Evolutionary conservation across 2,888 invertebrate genomes (phyloP), one percentile per base, ranked within the genome.

Genomic region (Dryobotodes eremita): DNA sequence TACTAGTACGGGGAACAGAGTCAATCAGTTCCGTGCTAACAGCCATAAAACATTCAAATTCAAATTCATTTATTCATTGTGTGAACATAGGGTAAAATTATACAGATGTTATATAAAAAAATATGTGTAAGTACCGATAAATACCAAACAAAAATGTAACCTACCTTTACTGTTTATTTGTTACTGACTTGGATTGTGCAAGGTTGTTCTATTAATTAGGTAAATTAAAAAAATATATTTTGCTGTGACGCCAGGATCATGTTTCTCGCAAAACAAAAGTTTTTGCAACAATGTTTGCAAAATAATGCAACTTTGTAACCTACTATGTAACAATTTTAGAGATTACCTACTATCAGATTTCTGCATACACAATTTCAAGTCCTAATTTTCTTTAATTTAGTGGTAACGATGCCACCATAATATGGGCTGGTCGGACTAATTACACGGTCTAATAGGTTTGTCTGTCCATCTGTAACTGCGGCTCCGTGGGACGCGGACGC

Each of bases 381-480:
- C 50, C 71, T 82, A 77, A 76, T 88, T 81, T 89, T 86, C 89
- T 82, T 83, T 74, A 75, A 77, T 84, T 79, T 55, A 71, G 77
- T 75, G 74, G 66, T 84, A 88, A 79, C 85, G 75, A 86, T 85
- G 82, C 86, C 87, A 86, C 86, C 89, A 89, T 90, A 90, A 89
- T 90, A 90, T 90, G 90, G 91, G 87, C 90, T 91, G 92, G 94
- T 92, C 92, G 92, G 94, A 95, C 95, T 96, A 96, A 96, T 96
- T 96, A 96, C 94, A 96, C 95, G 95, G 93, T 95, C 94, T 94
- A 94, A 94, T 95, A 94, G 95, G 94, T 94, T 94, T 95, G 95
- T 93, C 94, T 94, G 94, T 94, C 95, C 95, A 94, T 96, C 96
- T 96, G 96, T 96, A 94, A 96, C 96, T 94, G 96, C 93, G 94